Conservation (phyloP, 2,113 vertebrate species). For the Thymallus thymallus region DNA sequence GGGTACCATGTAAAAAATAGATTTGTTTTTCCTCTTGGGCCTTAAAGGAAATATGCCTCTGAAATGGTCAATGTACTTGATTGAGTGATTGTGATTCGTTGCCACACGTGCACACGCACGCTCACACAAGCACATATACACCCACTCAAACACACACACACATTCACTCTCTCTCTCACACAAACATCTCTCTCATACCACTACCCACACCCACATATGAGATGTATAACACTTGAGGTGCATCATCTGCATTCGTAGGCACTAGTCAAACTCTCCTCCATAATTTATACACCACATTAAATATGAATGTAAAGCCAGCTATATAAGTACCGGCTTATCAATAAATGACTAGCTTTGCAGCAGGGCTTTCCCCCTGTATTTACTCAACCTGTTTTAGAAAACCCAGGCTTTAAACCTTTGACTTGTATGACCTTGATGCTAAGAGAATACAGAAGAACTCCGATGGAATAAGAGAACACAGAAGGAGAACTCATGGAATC, state of each 20-base stretch:
- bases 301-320: conserved; percentile 30
- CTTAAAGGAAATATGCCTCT: not conserved
- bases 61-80: no score
- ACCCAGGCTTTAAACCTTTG: not conserved
- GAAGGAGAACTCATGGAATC: not conserved
- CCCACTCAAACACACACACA: not conserved
- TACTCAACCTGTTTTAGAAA: not conserved
- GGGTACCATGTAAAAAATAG: conserved; percentile 19
- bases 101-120: no score
- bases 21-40: no score
- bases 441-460: not conserved
- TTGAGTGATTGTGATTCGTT: not conserved
- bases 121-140: not conserved
- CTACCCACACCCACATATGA: not conserved
- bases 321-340: conserved; percentile 29
- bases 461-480: not conserved
- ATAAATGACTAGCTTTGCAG: conserved; percentile 26
- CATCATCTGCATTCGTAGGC: not conserved
- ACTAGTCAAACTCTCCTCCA: not conserved
- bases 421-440: not conserved
- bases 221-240: not conserved
- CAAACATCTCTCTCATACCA: no score
- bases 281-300: conserved; percentile 36
- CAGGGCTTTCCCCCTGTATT: conserved; percentile 15
- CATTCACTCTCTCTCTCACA: no score